These are phyloP conservation scores for Fulica atra DNA, from an alignment of 2,113 vertebrate species.

Conservation along the genomic window DNA sequence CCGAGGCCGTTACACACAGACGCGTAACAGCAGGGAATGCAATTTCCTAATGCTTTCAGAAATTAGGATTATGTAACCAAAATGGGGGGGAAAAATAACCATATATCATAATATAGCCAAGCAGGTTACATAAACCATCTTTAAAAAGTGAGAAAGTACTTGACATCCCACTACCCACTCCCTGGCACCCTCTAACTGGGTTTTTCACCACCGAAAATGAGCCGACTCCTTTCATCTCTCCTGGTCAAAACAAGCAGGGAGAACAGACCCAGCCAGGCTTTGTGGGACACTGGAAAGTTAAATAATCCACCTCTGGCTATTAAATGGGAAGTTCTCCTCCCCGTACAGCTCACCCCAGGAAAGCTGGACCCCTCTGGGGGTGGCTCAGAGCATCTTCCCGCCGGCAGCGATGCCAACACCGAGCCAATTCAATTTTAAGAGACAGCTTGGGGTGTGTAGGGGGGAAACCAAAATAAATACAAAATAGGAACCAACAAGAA, in stretches of 20 bases:
- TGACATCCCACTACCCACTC: conserved; percentile 46
- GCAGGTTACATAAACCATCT: conserved; percentile 46
- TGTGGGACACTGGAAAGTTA: not conserved
- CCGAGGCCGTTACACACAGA: accelerated
- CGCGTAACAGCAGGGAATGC: not conserved
- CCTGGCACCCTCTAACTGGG: not conserved
- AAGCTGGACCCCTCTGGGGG: not conserved
- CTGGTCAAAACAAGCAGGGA: not conserved
- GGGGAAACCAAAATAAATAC: not conserved
- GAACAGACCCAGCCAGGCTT: not conserved
- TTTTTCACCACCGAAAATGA: not conserved
- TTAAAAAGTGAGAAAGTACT: conserved; percentile 40
- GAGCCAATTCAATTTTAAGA: not conserved
- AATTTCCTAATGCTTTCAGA: not conserved
- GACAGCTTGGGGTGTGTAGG: not conserved
- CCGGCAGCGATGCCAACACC: not conserved
- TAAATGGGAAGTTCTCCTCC: not conserved
- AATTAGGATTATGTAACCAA: conserved; percentile 10
- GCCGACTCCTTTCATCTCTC: not conserved
- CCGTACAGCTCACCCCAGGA: accelerated
- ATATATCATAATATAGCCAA: not conserved
- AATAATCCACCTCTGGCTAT: not conserved
- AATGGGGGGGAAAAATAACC: not conserved
- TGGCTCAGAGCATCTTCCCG: not conserved
- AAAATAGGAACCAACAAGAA: not conserved